These are phyloP conservation scores for Amphipoea oculea DNA, from an alignment of 2,888 invertebrate species.

Conservation along the genomic window DNA sequence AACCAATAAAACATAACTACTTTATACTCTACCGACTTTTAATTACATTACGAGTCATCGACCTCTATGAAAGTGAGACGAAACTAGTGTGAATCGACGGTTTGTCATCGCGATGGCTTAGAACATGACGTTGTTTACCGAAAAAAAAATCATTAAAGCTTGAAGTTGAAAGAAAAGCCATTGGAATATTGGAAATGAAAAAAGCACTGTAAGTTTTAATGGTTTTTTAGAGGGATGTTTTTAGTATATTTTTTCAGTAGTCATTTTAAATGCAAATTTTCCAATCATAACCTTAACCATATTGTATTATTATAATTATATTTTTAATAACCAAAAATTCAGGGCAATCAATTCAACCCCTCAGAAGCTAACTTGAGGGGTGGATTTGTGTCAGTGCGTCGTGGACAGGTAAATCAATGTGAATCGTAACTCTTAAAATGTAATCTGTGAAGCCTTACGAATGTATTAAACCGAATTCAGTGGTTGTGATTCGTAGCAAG, in stretches of 20 bases:
- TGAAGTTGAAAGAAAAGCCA: background rate
- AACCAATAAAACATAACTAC: conserved; percentile 59
- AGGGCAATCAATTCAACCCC: conserved; percentile 26
- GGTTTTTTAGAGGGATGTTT: background rate
- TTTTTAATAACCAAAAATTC: background rate
- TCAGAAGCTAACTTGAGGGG: conserved; percentile 8
- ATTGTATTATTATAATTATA: background rate
- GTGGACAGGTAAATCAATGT: conserved; percentile 62
- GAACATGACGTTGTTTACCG: background rate
- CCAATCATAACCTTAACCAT: background rate
- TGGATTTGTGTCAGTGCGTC: conserved; percentile 21
- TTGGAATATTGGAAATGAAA: background rate
- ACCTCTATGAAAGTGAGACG: conserved; percentile 7
- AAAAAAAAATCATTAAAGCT: background rate
- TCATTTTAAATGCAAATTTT: background rate
- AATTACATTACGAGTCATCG: conserved; percentile 40
- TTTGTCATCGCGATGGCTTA: conserved; percentile 13
- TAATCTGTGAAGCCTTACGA: conserved; percentile 71
- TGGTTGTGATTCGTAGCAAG: conserved; percentile 85
- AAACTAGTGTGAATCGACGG: conserved; percentile 12
- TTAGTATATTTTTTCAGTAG: background rate
- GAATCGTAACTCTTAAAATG: conserved; percentile 70
- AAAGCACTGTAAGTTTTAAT: conserved; percentile 10
- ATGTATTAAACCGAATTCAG: conserved; percentile 85
- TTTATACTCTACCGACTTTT: conserved; percentile 43